Evolutionary conservation across 1,140 invertebrate species (phyloP).

Genomic region (Drosophila simulans): DNA sequence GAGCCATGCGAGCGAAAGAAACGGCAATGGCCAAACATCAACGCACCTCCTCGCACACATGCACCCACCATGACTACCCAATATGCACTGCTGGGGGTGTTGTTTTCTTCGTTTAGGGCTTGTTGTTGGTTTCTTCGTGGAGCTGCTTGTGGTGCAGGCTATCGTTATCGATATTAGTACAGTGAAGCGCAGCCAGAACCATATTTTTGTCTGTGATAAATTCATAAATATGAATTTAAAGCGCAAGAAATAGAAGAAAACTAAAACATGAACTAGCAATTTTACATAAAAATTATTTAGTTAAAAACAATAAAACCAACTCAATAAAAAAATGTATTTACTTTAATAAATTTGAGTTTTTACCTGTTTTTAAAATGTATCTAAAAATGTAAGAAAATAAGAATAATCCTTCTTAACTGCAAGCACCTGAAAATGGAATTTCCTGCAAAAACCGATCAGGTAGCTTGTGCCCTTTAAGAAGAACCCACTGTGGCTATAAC

Average conservation of each 20-base stretch:
- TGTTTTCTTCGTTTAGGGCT: conserved; percentile 21
- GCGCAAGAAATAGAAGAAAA: not conserved
- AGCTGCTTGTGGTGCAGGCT: conserved; percentile 12
- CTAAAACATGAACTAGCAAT: not conserved
- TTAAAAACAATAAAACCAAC: too few species aligned
- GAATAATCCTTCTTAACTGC: not conserved
- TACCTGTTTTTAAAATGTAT: too few species aligned
- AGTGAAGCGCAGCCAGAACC: conserved; percentile 14
- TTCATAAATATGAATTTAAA: not conserved
- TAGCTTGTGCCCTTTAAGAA: conserved; percentile 2
- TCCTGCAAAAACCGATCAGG: not conserved
- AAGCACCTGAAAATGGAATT: not conserved
- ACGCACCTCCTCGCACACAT: conserved; percentile 15
- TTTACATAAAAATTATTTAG: too few species aligned
- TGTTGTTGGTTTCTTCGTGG: conserved; percentile 13
- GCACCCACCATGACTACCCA: conserved; percentile 36
- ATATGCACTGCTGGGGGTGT: conserved; percentile 50
- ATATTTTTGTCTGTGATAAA: conserved; percentile 3
- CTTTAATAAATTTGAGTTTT: too few species aligned
- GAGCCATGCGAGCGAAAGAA: conserved; percentile 23
- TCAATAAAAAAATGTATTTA: not conserved
- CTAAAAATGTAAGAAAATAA: not conserved
- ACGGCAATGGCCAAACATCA: conserved; percentile 6
- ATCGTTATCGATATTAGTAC: conserved; percentile 15
- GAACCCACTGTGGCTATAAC: conserved; percentile 1